These are phyloP conservation scores for Gambusia yucatana DNA, from an alignment of 2,797 vertebrate genomes.

Conservation along the genomic window DNA sequence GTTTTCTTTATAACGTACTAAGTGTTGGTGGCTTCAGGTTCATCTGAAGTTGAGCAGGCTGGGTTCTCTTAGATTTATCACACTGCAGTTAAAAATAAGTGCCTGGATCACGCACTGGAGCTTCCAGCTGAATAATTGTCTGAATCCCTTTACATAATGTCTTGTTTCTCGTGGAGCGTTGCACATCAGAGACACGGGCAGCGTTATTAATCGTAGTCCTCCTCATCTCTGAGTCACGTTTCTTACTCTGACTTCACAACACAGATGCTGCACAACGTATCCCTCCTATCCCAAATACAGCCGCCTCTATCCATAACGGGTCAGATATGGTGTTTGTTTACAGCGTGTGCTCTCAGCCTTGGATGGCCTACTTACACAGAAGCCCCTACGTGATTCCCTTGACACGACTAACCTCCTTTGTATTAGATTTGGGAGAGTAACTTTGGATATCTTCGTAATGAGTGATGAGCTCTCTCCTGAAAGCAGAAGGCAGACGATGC, in stretches of 20 bases:
- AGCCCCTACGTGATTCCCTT: constrained; percentile 39
- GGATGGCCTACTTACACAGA: constrained; percentile 51
- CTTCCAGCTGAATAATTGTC: constrained; percentile 5
- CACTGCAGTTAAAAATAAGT: background rate
- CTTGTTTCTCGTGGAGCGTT: background rate
- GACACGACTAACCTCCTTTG: constrained; percentile 45
- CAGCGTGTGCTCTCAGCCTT: constrained; percentile 36
- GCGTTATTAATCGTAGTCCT: background rate
- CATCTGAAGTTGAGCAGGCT: background rate
- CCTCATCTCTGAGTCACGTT: background rate
- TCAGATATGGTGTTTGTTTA: constrained; percentile 37
- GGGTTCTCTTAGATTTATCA: background rate
- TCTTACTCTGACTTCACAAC: constrained; percentile 9
- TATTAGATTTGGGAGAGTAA: constrained; percentile 51
- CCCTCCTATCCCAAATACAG: constrained; percentile 31
- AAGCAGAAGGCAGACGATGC: constrained; percentile 61
- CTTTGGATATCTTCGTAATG: constrained; percentile 55
- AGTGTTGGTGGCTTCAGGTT: background rate
- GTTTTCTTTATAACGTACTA: background rate
- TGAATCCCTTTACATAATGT: constrained; percentile 3
- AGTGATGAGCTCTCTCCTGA: constrained; percentile 28
- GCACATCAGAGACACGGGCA: background rate
- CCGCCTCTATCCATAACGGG: constrained; percentile 13
- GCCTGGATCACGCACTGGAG: background rate
- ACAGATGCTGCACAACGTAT: constrained; percentile 18